Evolutionary conservation across 2,113 vertebrate species (phyloP).

Genomic region (Chiloscyllium plagiosum): DNA sequence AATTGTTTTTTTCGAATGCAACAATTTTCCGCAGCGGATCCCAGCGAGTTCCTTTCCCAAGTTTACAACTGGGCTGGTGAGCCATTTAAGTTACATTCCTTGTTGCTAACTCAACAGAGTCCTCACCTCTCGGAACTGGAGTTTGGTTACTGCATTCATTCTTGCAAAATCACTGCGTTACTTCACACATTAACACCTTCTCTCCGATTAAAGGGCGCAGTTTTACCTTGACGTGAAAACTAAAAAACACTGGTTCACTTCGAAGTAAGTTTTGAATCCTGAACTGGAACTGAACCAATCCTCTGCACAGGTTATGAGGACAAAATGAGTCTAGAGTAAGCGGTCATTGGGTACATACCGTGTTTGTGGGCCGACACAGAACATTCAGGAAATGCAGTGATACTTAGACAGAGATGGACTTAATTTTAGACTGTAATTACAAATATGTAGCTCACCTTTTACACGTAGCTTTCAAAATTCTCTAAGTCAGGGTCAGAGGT

Average conservation of each 20-base stretch:
- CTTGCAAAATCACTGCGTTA: neutral
- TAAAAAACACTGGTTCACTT: neutral
- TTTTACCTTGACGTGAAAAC: neutral
- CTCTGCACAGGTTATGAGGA: neutral
- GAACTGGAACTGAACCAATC: neutral
- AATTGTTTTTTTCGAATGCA: neutral
- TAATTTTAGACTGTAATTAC: neutral
- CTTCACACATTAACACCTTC: neutral
- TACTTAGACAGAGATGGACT: neutral
- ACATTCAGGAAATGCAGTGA: neutral
- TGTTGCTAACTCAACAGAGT: neutral
- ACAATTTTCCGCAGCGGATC: neutral
- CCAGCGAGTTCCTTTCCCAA: neutral
- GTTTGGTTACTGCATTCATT: neutral
- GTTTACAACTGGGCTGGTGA: neutral
- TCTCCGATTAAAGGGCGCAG: neutral
- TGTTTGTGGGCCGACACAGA: neutral
- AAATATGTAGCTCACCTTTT: neutral
- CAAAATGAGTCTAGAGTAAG: neutral
- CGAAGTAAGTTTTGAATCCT: neutral
- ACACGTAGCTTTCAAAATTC: neutral
- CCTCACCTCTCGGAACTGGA: neutral
- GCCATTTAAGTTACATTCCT: neutral
- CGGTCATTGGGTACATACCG: neutral
- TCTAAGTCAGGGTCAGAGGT: neutral